phyloP scores from a whole-genome alignment of 2,888 invertebrate species.

The Agrochola lota region DNA sequence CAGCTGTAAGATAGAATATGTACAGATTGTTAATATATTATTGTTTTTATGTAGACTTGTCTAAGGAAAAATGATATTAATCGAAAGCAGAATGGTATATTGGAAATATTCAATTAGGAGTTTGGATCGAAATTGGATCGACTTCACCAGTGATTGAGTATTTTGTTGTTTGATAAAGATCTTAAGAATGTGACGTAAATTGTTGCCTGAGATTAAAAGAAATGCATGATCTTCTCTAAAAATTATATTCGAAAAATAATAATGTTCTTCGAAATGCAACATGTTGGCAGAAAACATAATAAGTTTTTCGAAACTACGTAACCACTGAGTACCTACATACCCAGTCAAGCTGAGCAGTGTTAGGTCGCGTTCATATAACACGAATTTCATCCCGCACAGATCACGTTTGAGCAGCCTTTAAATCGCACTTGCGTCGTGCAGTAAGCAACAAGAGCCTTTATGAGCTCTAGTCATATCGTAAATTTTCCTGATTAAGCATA shows the following conservation, averaged over 20 bases:
- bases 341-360: neutral
- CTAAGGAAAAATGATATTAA: slow-evolving; percentile 48
- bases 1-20: slow-evolving; percentile 65
- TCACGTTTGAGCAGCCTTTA: neutral
- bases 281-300: slow-evolving; percentile 3
- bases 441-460: neutral
- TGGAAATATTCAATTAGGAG: neutral
- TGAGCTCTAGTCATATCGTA: neutral
- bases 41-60: slow-evolving; percentile 46
- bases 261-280: neutral
- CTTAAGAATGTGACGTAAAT: neutral
- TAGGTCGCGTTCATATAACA: neutral
- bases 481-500: neutral
- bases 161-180: neutral
- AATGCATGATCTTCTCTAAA: neutral
- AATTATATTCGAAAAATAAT: neutral
- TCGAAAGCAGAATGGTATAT: slow-evolving; percentile 1
- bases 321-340: neutral
- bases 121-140: neutral
- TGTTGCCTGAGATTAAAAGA: neutral
- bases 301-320: neutral
- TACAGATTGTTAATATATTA: slow-evolving; percentile 40
- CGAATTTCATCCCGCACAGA: neutral
- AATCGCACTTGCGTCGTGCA: neutral
- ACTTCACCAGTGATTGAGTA: neutral